Conservation (phyloP, 2,888 invertebrate genomes). For the Erebia aethiops region DNA sequence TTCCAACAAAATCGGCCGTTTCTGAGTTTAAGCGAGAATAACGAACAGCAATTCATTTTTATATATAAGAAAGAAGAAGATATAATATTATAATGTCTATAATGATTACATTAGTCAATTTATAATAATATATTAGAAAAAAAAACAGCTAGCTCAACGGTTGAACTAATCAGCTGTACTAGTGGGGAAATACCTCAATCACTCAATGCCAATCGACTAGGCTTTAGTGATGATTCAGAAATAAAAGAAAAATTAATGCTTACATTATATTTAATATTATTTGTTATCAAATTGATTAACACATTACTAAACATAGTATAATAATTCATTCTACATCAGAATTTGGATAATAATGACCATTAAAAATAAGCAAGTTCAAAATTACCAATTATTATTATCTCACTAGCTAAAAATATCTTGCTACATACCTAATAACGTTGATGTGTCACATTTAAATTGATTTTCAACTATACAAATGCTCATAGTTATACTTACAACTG, state of each 20-base stretch:
- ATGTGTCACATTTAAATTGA: background rate
- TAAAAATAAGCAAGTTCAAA: conserved; percentile 54
- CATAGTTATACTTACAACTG: background rate
- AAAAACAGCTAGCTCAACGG: no score
- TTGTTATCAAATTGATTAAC: conserved; percentile 40
- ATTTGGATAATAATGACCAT: conserved; percentile 57
- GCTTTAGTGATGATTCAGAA: background rate
- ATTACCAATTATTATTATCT: conserved; percentile 22
- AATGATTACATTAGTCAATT: no score
- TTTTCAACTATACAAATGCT: background rate
- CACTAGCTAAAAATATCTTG: conserved; percentile 37
- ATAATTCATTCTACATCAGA: conserved; percentile 41
- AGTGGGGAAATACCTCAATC: no score
- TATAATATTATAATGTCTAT: no score
- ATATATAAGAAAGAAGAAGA: no score
- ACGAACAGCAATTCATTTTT: no score
- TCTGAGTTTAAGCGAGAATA: no score
- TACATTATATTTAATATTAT: conserved; percentile 39
- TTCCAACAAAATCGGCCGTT: no score
- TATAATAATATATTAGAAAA: no score
- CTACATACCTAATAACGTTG: conserved; percentile 13
- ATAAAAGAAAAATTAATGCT: conserved; percentile 26
- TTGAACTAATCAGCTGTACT: no score
- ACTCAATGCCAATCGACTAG: no score
- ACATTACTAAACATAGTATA: conserved; percentile 38